Conservation (phyloP, 1,140 invertebrate species). For the Atopsyche davidsoni region DNA sequence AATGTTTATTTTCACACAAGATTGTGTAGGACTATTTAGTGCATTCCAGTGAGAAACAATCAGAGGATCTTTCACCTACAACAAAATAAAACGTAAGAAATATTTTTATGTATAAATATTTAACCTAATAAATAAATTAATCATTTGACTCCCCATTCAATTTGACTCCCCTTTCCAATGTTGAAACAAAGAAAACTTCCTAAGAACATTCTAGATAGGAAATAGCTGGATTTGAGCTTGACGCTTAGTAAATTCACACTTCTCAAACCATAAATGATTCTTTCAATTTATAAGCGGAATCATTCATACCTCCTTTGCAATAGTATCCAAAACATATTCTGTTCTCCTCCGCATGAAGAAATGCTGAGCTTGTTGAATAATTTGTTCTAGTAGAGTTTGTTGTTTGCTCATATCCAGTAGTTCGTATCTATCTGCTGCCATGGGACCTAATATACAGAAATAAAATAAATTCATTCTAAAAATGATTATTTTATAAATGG, state of each 20-base stretch:
- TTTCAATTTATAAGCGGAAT: too few relatives aligned
- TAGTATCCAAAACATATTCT: constrained; percentile 88
- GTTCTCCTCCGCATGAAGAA: constrained; percentile 86
- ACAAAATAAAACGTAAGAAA: constrained; percentile 16
- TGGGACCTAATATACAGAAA: constrained; percentile 77
- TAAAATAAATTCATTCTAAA: too few relatives aligned
- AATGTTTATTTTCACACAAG: constrained; percentile 90
- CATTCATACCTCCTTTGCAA: constrained; percentile 70
- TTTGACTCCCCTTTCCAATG: too few relatives aligned
- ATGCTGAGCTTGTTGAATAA: constrained; percentile 93
- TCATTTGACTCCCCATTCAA: too few relatives aligned
- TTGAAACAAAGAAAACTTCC: too few relatives aligned
- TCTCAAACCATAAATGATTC: too few relatives aligned
- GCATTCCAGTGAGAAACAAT: constrained; percentile 95
- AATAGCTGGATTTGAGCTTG: too few relatives aligned
- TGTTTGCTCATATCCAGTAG: constrained; percentile 83
- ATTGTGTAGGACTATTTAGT: constrained; percentile 85
- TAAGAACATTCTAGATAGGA: too few relatives aligned
- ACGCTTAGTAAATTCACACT: too few relatives aligned
- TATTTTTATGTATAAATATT: too few relatives aligned
- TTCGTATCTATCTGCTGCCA: constrained; percentile 79
- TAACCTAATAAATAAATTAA: background rate
- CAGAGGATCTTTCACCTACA: constrained; percentile 78
- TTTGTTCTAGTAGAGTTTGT: constrained; percentile 89
- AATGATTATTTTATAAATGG: too few relatives aligned